A percentile compares a stretch with the other conserved stretches of the same genome.
These are phyloP conservation scores for Crocidura indochinensis DNA, from an alignment of 2,797 vertebrate species.

Conservation along the genomic window DNA sequence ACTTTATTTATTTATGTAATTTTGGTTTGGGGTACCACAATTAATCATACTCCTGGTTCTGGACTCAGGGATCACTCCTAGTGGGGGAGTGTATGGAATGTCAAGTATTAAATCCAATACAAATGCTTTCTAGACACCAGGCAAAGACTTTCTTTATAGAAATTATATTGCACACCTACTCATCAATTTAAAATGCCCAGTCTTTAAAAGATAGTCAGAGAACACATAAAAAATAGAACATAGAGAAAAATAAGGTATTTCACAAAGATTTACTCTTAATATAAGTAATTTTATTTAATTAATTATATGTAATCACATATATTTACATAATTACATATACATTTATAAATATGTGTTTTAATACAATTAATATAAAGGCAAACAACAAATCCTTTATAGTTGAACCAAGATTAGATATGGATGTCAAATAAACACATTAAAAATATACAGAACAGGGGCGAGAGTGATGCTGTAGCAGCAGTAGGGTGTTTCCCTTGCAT, in stretches of 20 bases:
- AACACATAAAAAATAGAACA: constrained; percentile 2
- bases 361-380: neutral
- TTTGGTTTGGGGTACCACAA: no score
- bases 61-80: no score
- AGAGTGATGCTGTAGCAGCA: no score
- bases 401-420: neutral
- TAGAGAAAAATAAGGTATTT: constrained; percentile 18
- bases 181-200: neutral
- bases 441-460: neutral
- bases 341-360: neutral
- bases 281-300: neutral
- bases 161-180: neutral
- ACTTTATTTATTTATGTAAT: no score
- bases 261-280: neutral
- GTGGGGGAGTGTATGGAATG: no score
- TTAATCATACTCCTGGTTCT: no score
- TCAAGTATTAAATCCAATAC: no score
- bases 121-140: no score
- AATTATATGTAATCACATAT: neutral
- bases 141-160: neutral
- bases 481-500: no score
- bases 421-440: neutral
- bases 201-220: constrained; percentile 10
- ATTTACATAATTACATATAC: no score
- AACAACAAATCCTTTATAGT: neutral